Percentiles rank a stretch among this genome's conserved stretches.
phyloP scores from a whole-genome alignment of 92 coral and sea anemone species.

The Pocillopora grandis region DNA sequence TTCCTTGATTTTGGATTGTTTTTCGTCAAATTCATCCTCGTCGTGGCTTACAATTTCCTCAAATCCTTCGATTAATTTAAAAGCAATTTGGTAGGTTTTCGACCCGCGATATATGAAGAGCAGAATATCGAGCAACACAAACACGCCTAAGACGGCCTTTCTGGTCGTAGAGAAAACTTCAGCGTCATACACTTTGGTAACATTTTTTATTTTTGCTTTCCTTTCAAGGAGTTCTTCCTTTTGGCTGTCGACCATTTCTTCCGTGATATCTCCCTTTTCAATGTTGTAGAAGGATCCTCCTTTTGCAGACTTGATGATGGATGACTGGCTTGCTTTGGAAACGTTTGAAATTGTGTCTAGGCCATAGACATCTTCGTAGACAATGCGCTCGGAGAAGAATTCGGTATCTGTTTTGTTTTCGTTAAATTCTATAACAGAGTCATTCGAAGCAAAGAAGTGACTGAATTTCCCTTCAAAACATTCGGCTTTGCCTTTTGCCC shows the following conservation, averaged over 20 bases:
- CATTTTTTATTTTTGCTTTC: conserved; percentile 42
- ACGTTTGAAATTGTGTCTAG: conserved; percentile 42
- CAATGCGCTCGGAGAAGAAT: conserved; percentile 60
- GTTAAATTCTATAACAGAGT: conserved; percentile 13
- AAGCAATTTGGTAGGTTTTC: conserved; percentile 66
- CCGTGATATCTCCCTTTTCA: conserved; percentile 68
- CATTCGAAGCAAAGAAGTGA: conserved; percentile 55
- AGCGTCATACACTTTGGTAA: conserved; percentile 55
- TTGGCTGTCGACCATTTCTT: conserved; percentile 67
- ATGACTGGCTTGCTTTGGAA: conserved; percentile 49
- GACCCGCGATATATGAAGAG: conserved; percentile 73
- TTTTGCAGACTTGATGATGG: conserved; percentile 43
- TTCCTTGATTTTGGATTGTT: conserved; percentile 22
- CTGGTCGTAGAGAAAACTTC: conserved; percentile 55
- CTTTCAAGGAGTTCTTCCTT: conserved; percentile 46
- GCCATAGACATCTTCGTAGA: conserved; percentile 43
- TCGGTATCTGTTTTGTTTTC: conserved; percentile 21
- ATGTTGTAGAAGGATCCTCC: conserved; percentile 54
- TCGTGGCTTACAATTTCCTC: conserved; percentile 68
- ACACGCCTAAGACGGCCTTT: conserved; percentile 54
- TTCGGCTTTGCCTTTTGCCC: conserved; percentile 23
- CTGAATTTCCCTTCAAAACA: conserved; percentile 56
- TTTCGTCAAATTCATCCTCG: conserved; percentile 57
- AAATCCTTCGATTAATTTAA: conserved; percentile 71
- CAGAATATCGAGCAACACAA: conserved; percentile 62